Evolutionary conservation across 2,888 invertebrate species (phyloP).

Genomic region (Drosophila emarginata): DNA sequence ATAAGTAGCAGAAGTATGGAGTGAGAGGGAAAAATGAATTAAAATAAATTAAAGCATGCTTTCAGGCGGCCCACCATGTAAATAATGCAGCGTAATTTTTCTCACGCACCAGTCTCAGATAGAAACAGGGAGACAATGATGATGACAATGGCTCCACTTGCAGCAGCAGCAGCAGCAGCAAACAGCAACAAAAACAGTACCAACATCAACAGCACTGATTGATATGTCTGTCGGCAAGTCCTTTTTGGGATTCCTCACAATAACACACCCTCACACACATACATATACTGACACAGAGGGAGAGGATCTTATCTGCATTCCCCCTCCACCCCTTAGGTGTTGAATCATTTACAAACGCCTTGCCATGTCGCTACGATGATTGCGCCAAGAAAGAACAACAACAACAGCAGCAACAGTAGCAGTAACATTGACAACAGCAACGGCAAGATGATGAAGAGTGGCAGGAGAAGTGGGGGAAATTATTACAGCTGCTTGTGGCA

Average conservation of each 20-base stretch:
- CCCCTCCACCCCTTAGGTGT: constrained; percentile 59
- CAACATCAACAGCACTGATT: constrained; percentile 49
- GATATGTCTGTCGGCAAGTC: constrained; percentile 62
- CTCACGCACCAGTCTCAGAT: constrained; percentile 47
- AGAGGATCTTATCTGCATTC: constrained; percentile 57
- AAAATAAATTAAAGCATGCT: constrained; percentile 79
- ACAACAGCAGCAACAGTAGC: constrained; percentile 30
- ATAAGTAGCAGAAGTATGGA: neutral
- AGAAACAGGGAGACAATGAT: constrained; percentile 15
- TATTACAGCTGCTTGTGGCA: constrained; percentile 57
- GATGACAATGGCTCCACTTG: constrained; percentile 3
- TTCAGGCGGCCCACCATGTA: constrained; percentile 74
- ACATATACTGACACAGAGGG: neutral
- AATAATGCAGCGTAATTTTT: constrained; percentile 75
- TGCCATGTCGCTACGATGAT: constrained; percentile 55
- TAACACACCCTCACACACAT: neutral
- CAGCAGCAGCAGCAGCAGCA: neutral
- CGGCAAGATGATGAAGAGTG: constrained; percentile 17
- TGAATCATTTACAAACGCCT: constrained; percentile 69
- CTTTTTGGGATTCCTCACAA: constrained; percentile 24
- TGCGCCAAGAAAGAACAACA: constrained; percentile 46
- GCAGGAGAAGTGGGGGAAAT: constrained; percentile 9
- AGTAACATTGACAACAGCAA: constrained; percentile 23
- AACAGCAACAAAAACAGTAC: neutral
- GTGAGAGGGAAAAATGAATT: constrained; percentile 62